Evolutionary conservation across 2,888 invertebrate genomes (phyloP).

Genomic region (Ochropacha duplaris): DNA sequence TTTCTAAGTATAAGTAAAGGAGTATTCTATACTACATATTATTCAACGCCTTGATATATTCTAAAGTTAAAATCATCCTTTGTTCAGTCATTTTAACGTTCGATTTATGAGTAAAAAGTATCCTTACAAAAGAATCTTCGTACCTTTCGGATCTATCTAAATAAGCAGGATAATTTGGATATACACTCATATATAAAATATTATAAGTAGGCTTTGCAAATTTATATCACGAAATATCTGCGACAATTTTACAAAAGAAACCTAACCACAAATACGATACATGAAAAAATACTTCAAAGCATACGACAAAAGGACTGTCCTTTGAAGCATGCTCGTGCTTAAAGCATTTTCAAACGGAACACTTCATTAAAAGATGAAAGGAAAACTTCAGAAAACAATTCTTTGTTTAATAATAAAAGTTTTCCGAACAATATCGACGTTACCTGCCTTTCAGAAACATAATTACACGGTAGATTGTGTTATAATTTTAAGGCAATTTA

Average conservation of each 20-base stretch:
- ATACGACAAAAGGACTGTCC: neutral
- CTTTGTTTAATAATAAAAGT: constrained; percentile 33
- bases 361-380: constrained; percentile 53
- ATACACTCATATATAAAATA: too few species aligned
- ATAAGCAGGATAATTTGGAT: too few species aligned
- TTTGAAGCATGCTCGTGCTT: constrained; percentile 10
- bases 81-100: too few species aligned
- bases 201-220: too few species aligned
- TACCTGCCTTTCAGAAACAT: constrained; percentile 16
- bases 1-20: too few species aligned
- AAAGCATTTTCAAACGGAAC: constrained; percentile 30
- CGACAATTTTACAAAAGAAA: neutral
- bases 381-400: constrained; percentile 32
- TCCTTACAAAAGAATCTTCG: too few species aligned
- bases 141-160: too few species aligned
- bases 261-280: neutral
- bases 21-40: too few species aligned
- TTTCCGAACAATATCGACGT: constrained; percentile 28
- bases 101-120: too few species aligned
- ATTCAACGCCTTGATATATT: too few species aligned
- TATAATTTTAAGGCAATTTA: neutral
- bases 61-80: too few species aligned
- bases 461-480: constrained; percentile 1
- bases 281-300: neutral
- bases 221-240: neutral